Base-by-base conservation (phyloP, 2,113 vertebrate species). In the Sphaerodactylus townsendi region DNA sequence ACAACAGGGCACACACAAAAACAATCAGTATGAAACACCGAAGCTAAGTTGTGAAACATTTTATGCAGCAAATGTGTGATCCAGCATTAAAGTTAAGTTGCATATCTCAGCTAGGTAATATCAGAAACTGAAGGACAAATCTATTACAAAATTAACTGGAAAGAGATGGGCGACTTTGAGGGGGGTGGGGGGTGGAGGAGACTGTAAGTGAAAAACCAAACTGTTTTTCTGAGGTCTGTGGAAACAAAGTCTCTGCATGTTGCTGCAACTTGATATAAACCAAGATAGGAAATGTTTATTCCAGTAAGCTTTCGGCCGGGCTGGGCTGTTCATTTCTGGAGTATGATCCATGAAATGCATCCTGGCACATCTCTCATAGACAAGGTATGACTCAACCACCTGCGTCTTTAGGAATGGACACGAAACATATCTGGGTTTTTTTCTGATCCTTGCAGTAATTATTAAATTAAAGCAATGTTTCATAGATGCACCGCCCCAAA, bases 211-310 rank as follows among this genome's bases (percentile, higher is more conserved):
- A 48, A 25, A 90, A 89, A 93, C 87, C 82, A 90, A 90, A 91
- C 90, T 90, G 88, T 92, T 92, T 88, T 84, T 74, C 76, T 33
- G 0, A 0, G 0, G 50, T 88, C 46, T 80, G 72, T 74, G 56
- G 87, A 86, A 90, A 89, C 85, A 64, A 90, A 92, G 90, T 91
- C 91, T 84, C 84, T 92, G 90, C 44, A 86, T 79, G 73, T 41
- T 82, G 85, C 79, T 86, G 77, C 30, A 88, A 72, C 17, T 81
- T 85, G 83, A 86, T 72, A 90, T 87, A 89, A 80, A 75, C 33
- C 17, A 39, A 66, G 88, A 84, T 76, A 62, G 48, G 37, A 80
- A 89, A 89, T 0, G 0, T 62, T 85, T n/a, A 1, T 68, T 72
- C 59, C 33, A 2, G n/a, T 53, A 87, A 62, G 41, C 46, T 79